Conservation (phyloP, 2,888 invertebrate genomes). For the Platynereis dumerilii region DNA sequence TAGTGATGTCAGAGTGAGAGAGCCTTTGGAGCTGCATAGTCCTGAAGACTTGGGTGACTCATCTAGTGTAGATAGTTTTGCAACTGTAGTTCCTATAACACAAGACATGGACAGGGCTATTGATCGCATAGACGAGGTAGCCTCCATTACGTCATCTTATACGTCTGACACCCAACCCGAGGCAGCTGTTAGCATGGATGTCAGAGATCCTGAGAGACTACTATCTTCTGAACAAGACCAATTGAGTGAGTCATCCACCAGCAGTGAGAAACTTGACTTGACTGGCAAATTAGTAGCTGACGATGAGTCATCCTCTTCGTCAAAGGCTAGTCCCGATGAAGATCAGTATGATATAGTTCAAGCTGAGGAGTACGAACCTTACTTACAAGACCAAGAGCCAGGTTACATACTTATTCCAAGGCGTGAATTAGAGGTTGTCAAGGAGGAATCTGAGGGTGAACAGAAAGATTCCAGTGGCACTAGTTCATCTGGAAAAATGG, state of each 20-base stretch:
- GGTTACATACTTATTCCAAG: conserved; percentile 3
- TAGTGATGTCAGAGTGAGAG: conserved; percentile 14
- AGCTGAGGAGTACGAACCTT: conserved; percentile 73
- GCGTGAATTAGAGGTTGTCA: conserved; percentile 24
- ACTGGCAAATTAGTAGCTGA: conserved; percentile 9
- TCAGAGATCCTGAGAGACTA: conserved; percentile 32
- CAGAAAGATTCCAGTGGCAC: conserved; percentile 22
- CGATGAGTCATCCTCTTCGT: not conserved
- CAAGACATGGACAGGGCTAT: conserved; percentile 53
- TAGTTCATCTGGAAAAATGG: conserved; percentile 20
- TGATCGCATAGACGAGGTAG: conserved; percentile 67
- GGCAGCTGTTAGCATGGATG: conserved; percentile 39
- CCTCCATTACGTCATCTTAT: conserved; percentile 65
- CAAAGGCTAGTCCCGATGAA: conserved; percentile 43
- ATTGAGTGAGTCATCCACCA: conserved; percentile 46
- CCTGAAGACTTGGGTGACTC: conserved; percentile 54
- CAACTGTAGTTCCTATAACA: conserved; percentile 58
- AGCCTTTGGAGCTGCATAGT: conserved; percentile 21
- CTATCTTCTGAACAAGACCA: conserved; percentile 32
- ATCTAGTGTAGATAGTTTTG: conserved; percentile 62
- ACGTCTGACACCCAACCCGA: conserved; percentile 75
- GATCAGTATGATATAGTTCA: conserved; percentile 67
- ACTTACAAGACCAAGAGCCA: not conserved
- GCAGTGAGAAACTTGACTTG: conserved; percentile 56
- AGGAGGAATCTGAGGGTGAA: conserved; percentile 27